Percentiles rank a stretch among this genome's conserved stretches.
Evolutionary conservation across 1,140 invertebrate genomes (phyloP).

Genomic region (Bombus affinis): DNA sequence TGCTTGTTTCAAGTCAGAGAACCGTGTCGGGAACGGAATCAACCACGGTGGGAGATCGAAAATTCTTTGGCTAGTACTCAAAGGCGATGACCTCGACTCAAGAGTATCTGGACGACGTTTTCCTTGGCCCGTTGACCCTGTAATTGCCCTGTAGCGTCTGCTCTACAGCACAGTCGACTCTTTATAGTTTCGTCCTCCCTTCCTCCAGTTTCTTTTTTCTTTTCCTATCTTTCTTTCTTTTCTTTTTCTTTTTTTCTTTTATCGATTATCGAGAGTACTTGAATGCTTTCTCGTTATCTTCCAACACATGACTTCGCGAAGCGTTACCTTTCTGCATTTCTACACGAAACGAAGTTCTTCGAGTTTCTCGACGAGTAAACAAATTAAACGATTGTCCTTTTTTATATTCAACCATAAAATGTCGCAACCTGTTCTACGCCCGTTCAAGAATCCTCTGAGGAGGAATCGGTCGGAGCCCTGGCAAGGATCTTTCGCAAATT

Average conservation of each 20-base stretch:
- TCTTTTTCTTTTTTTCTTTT: not conserved
- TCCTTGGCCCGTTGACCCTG: slow-evolving; percentile 70
- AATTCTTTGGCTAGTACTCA: slow-evolving; percentile 63
- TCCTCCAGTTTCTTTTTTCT: not conserved
- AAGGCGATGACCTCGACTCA: slow-evolving; percentile 64
- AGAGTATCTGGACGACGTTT: slow-evolving; percentile 70
- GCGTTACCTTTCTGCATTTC: not conserved
- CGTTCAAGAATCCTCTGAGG: not conserved
- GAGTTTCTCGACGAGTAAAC: not conserved
- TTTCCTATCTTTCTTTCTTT: not conserved
- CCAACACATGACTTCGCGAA: not conserved
- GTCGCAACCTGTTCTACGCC: not conserved
- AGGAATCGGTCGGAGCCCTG: not conserved
- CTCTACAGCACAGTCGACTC: slow-evolving; percentile 42
- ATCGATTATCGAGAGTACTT: slow-evolving; percentile 36
- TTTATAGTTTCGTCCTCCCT: slow-evolving; percentile 50
- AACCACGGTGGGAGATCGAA: slow-evolving; percentile 38
- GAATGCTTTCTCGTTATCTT: slow-evolving; percentile 25
- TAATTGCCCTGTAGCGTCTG: slow-evolving; percentile 63
- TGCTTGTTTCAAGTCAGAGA: slow-evolving; percentile 20
- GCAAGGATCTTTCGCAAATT: slow-evolving; percentile 29
- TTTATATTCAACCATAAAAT: not conserved
- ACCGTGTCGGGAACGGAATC: slow-evolving; percentile 26
- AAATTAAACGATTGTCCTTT: not conserved
- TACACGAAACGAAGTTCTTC: not conserved